phyloP scores from a whole-genome alignment of 1,140 invertebrate genomes.

The Drosophila lini region DNA sequence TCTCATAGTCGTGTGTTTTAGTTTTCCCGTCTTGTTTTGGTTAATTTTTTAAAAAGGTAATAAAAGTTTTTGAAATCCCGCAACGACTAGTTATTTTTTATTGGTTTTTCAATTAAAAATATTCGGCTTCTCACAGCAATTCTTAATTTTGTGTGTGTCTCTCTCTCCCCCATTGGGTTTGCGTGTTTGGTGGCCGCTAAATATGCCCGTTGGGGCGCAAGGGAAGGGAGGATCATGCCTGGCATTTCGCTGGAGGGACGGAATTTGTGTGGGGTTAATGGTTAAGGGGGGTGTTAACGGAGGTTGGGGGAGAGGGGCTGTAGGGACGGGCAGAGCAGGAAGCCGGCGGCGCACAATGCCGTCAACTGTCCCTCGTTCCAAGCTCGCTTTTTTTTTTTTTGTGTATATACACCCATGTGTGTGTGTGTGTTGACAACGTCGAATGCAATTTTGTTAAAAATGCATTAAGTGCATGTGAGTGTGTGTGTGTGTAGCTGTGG shows the following conservation, averaged over 20 bases:
- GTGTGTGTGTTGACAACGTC: constrained; percentile 64
- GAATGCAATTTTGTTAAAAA: constrained; percentile 82
- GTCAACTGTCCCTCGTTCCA: constrained; percentile 63
- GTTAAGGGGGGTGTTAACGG: constrained; percentile 17
- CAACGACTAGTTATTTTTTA: not conserved
- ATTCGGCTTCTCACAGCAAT: constrained; percentile 3
- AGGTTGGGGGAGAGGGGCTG: not conserved
- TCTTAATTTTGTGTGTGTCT: constrained; percentile 35
- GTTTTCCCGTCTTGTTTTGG: not conserved
- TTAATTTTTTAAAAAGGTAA: not conserved
- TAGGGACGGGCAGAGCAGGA: constrained; percentile 24
- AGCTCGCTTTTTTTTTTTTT: constrained; percentile 25
- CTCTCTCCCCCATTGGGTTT: constrained; percentile 37
- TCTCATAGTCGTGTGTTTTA: no score
- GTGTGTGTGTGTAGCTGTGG: constrained; percentile 13
- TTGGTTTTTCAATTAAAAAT: constrained; percentile 13
- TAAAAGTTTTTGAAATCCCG: not conserved
- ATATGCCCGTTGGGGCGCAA: constrained; percentile 50
- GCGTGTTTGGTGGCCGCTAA: constrained; percentile 56
- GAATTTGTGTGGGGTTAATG: constrained; percentile 40
- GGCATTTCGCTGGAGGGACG: constrained; percentile 35
- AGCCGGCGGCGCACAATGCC: constrained; percentile 57
- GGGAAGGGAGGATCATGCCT: constrained; percentile 5
- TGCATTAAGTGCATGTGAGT: constrained; percentile 76
- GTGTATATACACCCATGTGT: constrained; percentile 20